Evolutionary conservation across 1,140 invertebrate species (phyloP), one percentile per base, ranked within the genome.

Genomic region (Schlechtendalia chinensis): DNA sequence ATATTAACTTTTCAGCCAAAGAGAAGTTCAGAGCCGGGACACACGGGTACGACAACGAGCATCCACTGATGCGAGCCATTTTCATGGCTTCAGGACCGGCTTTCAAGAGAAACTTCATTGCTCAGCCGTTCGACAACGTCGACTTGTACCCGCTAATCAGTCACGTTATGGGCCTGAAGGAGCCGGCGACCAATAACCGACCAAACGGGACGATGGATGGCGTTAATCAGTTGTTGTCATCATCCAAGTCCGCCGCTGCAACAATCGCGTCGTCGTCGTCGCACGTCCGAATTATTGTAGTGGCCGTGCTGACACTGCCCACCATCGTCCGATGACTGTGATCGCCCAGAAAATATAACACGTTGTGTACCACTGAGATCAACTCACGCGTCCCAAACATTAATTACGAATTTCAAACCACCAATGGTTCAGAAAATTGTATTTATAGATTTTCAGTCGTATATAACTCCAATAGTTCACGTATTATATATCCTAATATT

Each of bases 11-110:
- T 45, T 14, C 45, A 63, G 59, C 74, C 17, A 24, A 59, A 14
- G 59, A 79, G 24, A 59, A 50, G 22, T 59, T 59, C 14, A 45
- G 27, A 27, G 19, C 83, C 83, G 91, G 91, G 3, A 83, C 88
- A 17, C 91, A 93, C 84, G 92, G 92, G 4, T 93, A 92, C 82
- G 88, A 90, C 82, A 91, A 91, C 82, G 84, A 84, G 16, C 84
- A 86, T 4, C 77, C 82, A 56, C 85, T 86, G 19, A 93, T 93
- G 91, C 88, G 89, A 83, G 89, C 91, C 39, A 89, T 91, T 82
- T 93, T 93, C 83, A 87, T 93, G 79, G 91, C 90, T 0, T 85
- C 87, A 80, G 92, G 92, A 10, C 91, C 91, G 61, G 86, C 87
- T 45, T 90, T 93, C 84, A 86, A 87, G 82, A 83, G 84, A 65